Percentiles rank a stretch among this genome's conserved stretches.
phyloP scores from a whole-genome alignment of 1,140 invertebrate species.

The Proctacanthus coquilletti region DNA sequence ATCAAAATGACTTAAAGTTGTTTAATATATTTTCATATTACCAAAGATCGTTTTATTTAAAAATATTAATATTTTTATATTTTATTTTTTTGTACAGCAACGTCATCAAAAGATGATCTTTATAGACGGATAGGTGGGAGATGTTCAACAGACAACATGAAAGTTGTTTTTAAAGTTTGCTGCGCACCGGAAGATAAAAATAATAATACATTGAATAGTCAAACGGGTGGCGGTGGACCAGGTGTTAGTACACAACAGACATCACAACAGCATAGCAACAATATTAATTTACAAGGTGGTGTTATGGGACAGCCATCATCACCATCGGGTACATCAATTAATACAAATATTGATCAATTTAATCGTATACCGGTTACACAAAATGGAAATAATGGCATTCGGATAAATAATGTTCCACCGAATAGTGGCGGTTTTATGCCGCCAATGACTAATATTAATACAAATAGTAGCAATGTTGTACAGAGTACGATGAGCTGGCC shows the following conservation, averaged over 20 bases:
- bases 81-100: conserved; percentile 34
- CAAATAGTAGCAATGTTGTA: conserved; percentile 18
- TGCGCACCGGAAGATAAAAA: conserved; percentile 47
- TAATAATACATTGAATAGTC: conserved; percentile 17
- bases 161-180: conserved; percentile 89
- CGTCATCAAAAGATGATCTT: conserved; percentile 79
- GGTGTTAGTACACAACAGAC: conserved; percentile 22
- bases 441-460: conserved; percentile 11
- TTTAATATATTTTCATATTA: no score
- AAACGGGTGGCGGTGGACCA: conserved; percentile 22
- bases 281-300: conserved; percentile 14
- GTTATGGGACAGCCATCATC: conserved; percentile 3
- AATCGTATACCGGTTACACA: conserved; percentile 20
- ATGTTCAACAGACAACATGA: conserved; percentile 87
- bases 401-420: conserved; percentile 27
- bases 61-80: conserved; percentile 1
- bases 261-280: conserved; percentile 7
- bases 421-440: conserved; percentile 9
- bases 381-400: conserved; percentile 24
- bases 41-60: no score
- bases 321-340: conserved; percentile 16
- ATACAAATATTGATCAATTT: conserved; percentile 26
- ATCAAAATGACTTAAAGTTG: no score
- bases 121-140: conserved; percentile 79
- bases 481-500: conserved; percentile 19